Evolutionary conservation across 23 tunicate species (phyloP).

Genomic region (Oikopleura dioica): DNA sequence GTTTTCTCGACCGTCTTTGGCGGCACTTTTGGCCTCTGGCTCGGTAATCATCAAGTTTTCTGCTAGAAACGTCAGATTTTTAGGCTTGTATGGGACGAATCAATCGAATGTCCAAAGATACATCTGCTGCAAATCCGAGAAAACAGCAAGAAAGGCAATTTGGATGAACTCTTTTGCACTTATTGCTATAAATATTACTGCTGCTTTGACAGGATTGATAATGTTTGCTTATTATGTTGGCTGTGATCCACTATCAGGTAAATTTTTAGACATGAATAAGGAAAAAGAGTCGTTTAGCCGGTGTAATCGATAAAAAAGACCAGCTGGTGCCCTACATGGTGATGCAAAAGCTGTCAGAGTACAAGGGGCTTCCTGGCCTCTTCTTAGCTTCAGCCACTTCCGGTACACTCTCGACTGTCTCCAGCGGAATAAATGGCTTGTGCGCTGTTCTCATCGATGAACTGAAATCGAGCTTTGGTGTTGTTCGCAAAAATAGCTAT

Average conservation of each 20-base stretch:
- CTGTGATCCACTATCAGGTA: constrained; percentile 28
- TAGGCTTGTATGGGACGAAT: constrained; percentile 43
- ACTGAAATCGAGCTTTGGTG: background rate
- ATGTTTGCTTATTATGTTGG: constrained; percentile 30
- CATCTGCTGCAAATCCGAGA: constrained; percentile 28
- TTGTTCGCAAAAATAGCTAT: background rate
- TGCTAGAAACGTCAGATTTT: no score
- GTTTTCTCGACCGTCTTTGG: constrained; percentile 15
- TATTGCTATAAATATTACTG: constrained; percentile 22
- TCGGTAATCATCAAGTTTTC: no score
- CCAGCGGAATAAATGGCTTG: constrained; percentile 59
- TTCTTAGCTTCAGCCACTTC: background rate
- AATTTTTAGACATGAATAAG: no score
- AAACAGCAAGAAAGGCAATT: constrained; percentile 33
- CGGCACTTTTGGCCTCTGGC: constrained; percentile 16
- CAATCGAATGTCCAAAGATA: constrained; percentile 50
- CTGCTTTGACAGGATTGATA: constrained; percentile 26
- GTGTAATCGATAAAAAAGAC: background rate
- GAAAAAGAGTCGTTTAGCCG: no score
- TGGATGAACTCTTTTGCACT: constrained; percentile 33
- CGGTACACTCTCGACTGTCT: constrained; percentile 22
- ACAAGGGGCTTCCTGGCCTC: background rate
- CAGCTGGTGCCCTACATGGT: constrained; percentile 4
- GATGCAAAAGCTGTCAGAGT: background rate
- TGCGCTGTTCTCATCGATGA: background rate